These are phyloP conservation scores for Pangasius larnaudii DNA, from an alignment of 2,797 vertebrate species.

Conservation along the genomic window DNA sequence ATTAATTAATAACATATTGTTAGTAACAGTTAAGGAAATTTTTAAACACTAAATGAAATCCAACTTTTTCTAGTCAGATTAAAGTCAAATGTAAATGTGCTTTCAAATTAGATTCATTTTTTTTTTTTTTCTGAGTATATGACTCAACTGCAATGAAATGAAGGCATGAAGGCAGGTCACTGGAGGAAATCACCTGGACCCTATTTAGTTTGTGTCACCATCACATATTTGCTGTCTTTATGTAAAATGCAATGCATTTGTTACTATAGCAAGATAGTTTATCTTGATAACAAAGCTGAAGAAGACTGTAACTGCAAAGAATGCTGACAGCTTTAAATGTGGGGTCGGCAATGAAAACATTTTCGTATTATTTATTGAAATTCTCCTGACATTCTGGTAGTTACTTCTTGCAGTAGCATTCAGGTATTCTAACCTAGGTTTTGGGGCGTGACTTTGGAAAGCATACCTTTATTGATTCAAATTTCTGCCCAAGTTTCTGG, in stretches of 20 bases:
- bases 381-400: not conserved
- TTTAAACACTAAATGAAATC: not conserved
- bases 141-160: not conserved
- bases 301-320: not conserved
- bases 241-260: not conserved
- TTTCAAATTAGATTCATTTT: not conserved
- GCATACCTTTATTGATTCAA: not conserved
- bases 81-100: not conserved
- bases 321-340: not conserved
- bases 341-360: too few relatives aligned
- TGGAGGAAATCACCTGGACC: not conserved
- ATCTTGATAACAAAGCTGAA: not conserved
- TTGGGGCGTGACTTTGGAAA: not conserved
- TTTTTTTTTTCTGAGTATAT: not conserved
- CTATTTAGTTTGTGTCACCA: not conserved
- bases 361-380: not conserved
- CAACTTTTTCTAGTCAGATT: not conserved
- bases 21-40: not conserved
- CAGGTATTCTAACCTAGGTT: not conserved
- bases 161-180: not conserved
- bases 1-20: not conserved
- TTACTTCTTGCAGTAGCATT: not conserved
- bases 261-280: not conserved
- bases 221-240: not conserved
- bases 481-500: not conserved